Base-by-base conservation (phyloP, 1,140 invertebrate species). In the Adoxophyes honmai region DNA sequence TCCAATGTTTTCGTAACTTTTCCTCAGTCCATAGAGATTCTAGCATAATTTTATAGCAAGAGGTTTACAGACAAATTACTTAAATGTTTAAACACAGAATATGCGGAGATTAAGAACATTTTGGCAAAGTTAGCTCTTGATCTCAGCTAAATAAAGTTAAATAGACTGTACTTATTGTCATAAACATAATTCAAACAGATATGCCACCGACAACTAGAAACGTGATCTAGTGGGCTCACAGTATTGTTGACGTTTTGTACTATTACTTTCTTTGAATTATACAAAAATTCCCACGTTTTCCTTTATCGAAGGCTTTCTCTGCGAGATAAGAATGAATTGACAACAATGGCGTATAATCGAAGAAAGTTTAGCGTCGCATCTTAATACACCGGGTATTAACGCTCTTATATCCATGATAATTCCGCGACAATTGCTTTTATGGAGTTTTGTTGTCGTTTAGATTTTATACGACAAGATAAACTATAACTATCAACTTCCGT, bases 281-380 rank as follows among this genome's bases (percentile, higher is more conserved):
- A 48, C 42, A 57, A 59, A 66, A 60, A 68, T 66, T 86, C 82
- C 80, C 82, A 86, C 82, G 82, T 78, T 83, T 83, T 82, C 78
- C 77, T 79, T 70, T 70, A 81, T 81, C 64, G 75, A 61, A 76
- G 59, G 80, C 80, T 86, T 86, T 86, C 82, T 75, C 75, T 69
- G 66, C 51, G 59, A 70, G 70, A 81, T 80, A 75, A 75, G 59
- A 80, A 75, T 62, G 64, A 69, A 77, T 70, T 67, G 64, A 68
- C 64, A 68, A 68, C 70, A 69, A 77, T 72, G 62, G 62, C 54
- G 66, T 39, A 70, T 64, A 60, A 58, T 70, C 57, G 59, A 69
- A 55, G 66, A 72, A 72, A 72, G 64, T 72, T 62, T 62, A 60
- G 42, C 52, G 55, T 10, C 42, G 37, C n/a, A 53, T 48, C 21